Base-by-base conservation (phyloP, 2,888 invertebrate species). In the Pyrocoelia pectoralis region DNA sequence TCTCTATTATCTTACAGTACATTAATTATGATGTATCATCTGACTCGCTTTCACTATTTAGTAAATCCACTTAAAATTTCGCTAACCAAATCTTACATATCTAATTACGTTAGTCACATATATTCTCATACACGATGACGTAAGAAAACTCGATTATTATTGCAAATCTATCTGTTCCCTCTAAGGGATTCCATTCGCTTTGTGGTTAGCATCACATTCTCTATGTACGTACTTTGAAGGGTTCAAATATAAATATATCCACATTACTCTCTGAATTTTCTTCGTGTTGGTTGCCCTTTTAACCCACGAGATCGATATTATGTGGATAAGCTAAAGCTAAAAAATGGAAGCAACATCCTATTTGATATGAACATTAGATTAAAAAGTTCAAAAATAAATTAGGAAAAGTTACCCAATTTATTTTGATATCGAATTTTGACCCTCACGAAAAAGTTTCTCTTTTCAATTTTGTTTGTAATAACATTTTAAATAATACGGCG, bases 141-240 rank as follows among this genome's bases (percentile, higher is more conserved):
- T 41, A 13, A 41, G 41, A 1, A 8, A 41, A 2, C 13, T 41
- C 14, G 13, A 41, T 41, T 41, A 41, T 41, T 41, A 41, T 41
- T 41, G 41, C 41, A 41, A 41, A 41, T 41, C 41, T 41, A 41
- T 41, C n/a, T n/a, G n/a, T n/a, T n/a, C n/a, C 14, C 41, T 38
- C 10, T n/a, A 2, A 38, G 38, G 12, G 12, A 38, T 38, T 43
- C 8, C 41, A 8, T 43, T 14, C 2, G 41, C 41, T 13, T 43
- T 9, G 41, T 43, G 41, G 41, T 43, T 43, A 8, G 13, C 8
- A 33, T 33, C 33, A 3, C n/a, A 33, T 33, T 33, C n/a, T 2
- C n/a, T n/a, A 33, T 8, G 8, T 33, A 33, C n/a, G 33, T 33
- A 33, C 33, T 33, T 33, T 3, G 8, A 24, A 24, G 24, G 24